Base-by-base conservation (phyloP, 2,888 invertebrate species). In the Zhengitettix transpicula region DNA sequence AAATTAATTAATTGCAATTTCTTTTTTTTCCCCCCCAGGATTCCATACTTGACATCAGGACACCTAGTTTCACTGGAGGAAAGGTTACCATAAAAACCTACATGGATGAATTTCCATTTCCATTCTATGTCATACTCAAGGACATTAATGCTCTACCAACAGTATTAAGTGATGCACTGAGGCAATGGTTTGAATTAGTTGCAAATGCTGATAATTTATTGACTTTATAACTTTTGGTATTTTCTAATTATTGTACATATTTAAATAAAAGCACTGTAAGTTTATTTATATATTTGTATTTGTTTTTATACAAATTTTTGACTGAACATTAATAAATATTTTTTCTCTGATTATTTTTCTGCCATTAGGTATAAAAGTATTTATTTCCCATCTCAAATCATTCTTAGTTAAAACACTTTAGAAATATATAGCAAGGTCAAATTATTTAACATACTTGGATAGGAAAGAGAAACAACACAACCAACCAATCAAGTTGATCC, bases 131-230 rank as follows among this genome's bases (percentile, higher is more conserved):
- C 56, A 88, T 99, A 67, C 80, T 99, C 41, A 77, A 92, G 61
- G 93, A 98, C 70, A 84, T 97, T 68, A 83, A 84, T 63, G 84
- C 87, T 40, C 75, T 99, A 61, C 98, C 99, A 0, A 79, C 82
- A 44, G 91, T 96, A 1, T 77, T 99, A 41, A 92, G 97, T 67
- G 97, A 99, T 72, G 97, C 98, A 0, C 78, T 99, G 63, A 77
- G 97, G 61, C 98, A 99, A 71, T 99, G 99, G 99, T 99, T 99
- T 72, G 98, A 99, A 77, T 76, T 98, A 62, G 91, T 96, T 14
- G 86, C 86, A 16, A 59, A 59, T 58, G 59, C 47, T 42, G 63
- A 62, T 55, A 15, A 14, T 53, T 28, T 16, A 16, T 51, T 15
- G 16, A 10, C 16, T 51, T 51, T 3, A 16, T 51, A 51, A 0